phyloP scores from a whole-genome alignment of 2,797 vertebrate species.

The Macropodus opercularis region DNA sequence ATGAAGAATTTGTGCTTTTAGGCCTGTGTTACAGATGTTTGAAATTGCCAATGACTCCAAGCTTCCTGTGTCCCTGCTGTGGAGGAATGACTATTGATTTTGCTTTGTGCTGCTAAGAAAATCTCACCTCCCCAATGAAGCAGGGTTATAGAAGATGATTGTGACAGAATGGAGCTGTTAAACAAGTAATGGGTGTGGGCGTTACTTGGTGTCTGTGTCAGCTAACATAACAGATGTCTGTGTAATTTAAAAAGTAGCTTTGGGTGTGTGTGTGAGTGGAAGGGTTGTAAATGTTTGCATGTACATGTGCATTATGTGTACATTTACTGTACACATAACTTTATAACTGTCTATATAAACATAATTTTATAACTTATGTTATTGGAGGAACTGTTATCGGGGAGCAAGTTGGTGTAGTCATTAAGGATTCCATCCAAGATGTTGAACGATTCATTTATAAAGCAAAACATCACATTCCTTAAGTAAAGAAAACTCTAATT shows the following conservation, averaged over 20 bases:
- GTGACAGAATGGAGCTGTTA: slow-evolving; percentile 27
- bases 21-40: slow-evolving; percentile 29
- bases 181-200: slow-evolving; percentile 25
- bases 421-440: too few relatives aligned
- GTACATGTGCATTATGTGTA: too few relatives aligned
- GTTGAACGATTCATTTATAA: too few relatives aligned
- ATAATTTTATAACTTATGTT: too few relatives aligned
- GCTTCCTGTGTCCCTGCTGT: slow-evolving; percentile 5
- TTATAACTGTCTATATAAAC: too few relatives aligned
- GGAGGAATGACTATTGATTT: slow-evolving; percentile 17
- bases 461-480: background rate
- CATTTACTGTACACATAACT: too few relatives aligned
- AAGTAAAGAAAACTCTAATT: background rate
- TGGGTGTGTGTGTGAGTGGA: too few relatives aligned
- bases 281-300: too few relatives aligned
- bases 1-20: slow-evolving; percentile 8
- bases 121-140: slow-evolving; percentile 1
- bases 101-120: slow-evolving; percentile 7
- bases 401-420: too few relatives aligned
- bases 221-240: slow-evolving; percentile 7
- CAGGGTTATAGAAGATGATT: background rate
- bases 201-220: slow-evolving; percentile 4
- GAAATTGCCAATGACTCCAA: slow-evolving; percentile 11
- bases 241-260: too few relatives aligned
- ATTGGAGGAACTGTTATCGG: too few relatives aligned